These are phyloP conservation scores for Centruroides vittatus DNA, from an alignment of 1,140 invertebrate genomes.

Conservation along the genomic window DNA sequence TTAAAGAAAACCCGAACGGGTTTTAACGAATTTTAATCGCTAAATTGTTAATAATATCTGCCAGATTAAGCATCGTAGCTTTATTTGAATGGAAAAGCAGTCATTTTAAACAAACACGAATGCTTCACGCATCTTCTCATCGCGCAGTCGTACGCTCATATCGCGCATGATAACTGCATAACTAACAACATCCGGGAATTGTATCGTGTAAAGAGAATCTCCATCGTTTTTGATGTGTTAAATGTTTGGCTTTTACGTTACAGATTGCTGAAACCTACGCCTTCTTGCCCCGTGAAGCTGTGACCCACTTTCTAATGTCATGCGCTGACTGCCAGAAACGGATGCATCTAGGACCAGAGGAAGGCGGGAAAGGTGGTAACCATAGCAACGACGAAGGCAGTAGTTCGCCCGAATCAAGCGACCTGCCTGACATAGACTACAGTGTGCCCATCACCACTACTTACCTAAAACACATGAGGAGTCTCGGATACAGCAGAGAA, in stretches of 20 bases:
- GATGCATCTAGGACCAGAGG: constrained; percentile 42
- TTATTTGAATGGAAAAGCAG: no score
- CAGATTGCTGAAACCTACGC: constrained; percentile 93
- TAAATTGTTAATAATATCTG: no score
- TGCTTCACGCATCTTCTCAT: no score
- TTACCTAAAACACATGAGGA: constrained; percentile 51
- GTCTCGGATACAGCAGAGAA: constrained; percentile 17
- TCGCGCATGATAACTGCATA: no score
- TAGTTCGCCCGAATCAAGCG: constrained; percentile 2
- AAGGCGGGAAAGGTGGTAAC: background rate
- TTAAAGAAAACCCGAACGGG: no score
- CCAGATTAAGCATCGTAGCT: no score
- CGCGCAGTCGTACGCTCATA: no score
- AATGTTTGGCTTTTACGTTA: constrained; percentile 18
- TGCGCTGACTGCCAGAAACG: constrained; percentile 85
- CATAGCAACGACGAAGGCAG: background rate
- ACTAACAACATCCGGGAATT: no score
- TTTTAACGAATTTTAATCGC: no score
- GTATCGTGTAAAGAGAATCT: no score
- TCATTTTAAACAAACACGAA: no score
- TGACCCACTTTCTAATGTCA: constrained; percentile 82
- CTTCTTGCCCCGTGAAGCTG: constrained; percentile 84
- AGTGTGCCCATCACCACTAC: constrained; percentile 70
- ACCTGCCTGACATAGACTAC: constrained; percentile 46
- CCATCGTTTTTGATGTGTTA: no score